Base-by-base conservation (phyloP, 2,113 vertebrate genomes). In the Phalacrocorax aristotelis region DNA sequence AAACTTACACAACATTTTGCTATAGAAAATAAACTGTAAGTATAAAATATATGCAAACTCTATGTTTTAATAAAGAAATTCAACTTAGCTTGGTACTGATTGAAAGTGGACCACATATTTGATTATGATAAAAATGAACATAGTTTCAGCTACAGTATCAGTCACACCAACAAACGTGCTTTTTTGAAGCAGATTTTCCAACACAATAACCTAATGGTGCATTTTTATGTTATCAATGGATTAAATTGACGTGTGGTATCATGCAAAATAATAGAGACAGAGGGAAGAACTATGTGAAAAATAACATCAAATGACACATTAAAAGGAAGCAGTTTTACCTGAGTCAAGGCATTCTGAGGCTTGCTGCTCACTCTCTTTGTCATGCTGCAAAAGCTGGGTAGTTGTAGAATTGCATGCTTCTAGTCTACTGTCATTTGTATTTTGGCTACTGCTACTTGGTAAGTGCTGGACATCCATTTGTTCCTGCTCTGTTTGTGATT, bases 331-430 rank as follows among this genome's bases (percentile, higher is more conserved):
- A 22, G 42, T 44, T 89, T 93, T 92, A 99, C 99, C 98, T 94
- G 98, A 98, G 51, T 95, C 97, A 74, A 92, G 93, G 78, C 97
- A 98, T 94, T 99, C 98, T 72, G 98, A 97, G 2, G 97, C 97
- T 74, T 97, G 98, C 11, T 97, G 98, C 3, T 97, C 97, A 42
- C 95, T 96, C 40, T 98, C 97, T 46, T 98, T 98, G 64, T 98
- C 98, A 75, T 98, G 97, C 46, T 98, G 97, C 65, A 98, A 38
- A 32, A 97, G 97, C 83, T 98, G 96, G 42, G 95, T 88, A 68
- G 98, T 91, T 38, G 96, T 79, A 65, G 97, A 97, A 85, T 81
- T 98, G 70, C 91, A 98, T 16, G 71, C 95, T 64, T 98, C 97
- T 77, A 77, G 54, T 54, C 85, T 94, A 65, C 70, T 80, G 9